Evolutionary conservation across 1,140 invertebrate genomes (phyloP).

Genomic region (Aradophagus sp.): DNA sequence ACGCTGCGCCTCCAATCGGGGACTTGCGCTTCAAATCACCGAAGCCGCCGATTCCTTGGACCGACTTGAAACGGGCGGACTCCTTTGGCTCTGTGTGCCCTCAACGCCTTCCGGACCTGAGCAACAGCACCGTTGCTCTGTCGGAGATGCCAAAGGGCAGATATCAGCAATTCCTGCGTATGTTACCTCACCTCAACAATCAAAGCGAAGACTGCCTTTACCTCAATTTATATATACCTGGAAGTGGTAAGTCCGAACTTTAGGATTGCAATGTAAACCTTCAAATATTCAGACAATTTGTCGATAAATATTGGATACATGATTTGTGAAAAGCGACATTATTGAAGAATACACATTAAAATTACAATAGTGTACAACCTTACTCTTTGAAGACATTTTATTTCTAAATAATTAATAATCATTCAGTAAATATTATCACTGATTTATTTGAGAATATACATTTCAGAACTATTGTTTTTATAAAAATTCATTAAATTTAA

Average conservation of each 20-base stretch:
- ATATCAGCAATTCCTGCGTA: conserved; percentile 80
- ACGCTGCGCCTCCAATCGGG: conserved; percentile 86
- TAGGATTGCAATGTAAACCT: conserved; percentile 19
- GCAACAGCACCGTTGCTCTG: conserved; percentile 82
- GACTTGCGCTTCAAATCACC: conserved; percentile 83
- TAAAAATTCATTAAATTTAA: too few species aligned
- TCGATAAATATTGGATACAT: too few species aligned
- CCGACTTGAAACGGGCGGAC: conserved; percentile 83
- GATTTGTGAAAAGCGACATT: too few species aligned
- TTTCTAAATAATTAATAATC: too few species aligned
- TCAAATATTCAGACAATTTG: too few species aligned
- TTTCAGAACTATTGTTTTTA: too few species aligned
- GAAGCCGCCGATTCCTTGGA: conserved; percentile 80
- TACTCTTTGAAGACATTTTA: too few species aligned
- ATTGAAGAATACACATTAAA: too few species aligned
- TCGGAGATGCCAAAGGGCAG: conserved; percentile 81
- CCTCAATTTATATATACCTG: conserved; percentile 91
- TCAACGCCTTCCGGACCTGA: conserved; percentile 82
- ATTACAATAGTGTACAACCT: too few species aligned
- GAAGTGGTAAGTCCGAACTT: conserved; percentile 79
- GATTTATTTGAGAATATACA: too few species aligned
- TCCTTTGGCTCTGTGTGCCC: conserved; percentile 85
- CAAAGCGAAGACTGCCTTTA: conserved; percentile 93
- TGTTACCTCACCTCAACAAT: conserved; percentile 81
- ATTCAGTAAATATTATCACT: too few species aligned